Conservation (phyloP, 2,113 vertebrate genomes). For the Xenopus laevis region DNA sequence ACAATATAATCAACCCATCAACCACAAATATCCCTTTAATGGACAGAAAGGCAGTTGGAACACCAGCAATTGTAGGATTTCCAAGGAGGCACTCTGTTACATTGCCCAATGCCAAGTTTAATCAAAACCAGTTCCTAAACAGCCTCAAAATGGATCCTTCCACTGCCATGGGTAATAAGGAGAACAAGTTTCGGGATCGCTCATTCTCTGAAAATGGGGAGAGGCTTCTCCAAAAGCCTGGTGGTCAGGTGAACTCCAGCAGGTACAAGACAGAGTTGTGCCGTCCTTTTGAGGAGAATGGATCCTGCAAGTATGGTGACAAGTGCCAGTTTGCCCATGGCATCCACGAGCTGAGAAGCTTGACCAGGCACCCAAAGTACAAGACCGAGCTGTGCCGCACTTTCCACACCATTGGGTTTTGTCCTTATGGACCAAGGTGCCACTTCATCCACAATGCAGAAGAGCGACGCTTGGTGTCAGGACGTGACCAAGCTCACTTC, state of each 20-base stretch:
- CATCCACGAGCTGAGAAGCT: conserved; percentile 93
- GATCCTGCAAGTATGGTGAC: conserved; percentile 95
- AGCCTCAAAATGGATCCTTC: conserved; percentile 81
- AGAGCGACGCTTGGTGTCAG: conserved; percentile 85
- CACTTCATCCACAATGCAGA: conserved; percentile 98
- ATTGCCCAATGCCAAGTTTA: conserved; percentile 83
- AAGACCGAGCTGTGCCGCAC: conserved; percentile 98
- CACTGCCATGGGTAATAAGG: conserved; percentile 80
- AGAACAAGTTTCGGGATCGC: conserved; percentile 90
- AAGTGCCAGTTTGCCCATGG: conserved; percentile 98
- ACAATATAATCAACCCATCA: conserved; percentile 68
- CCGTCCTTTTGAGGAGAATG: conserved; percentile 95
- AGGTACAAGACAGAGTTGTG: conserved; percentile 98
- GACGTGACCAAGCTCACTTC: conserved; percentile 56
- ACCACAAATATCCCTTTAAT: conserved; percentile 80
- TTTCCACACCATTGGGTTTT: conserved; percentile 98
- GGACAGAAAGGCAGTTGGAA: conserved; percentile 98
- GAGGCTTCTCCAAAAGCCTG: conserved; percentile 80
- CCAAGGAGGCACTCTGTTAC: conserved; percentile 92
- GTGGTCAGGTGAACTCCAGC: conserved; percentile 92
- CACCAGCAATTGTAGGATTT: conserved; percentile 81
- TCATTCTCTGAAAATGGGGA: conserved; percentile 94
- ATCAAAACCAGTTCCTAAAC: conserved; percentile 91
- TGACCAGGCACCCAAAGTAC: conserved; percentile 96
- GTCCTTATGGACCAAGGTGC: conserved; percentile 92